phyloP scores from a whole-genome alignment of 2,888 invertebrate species.

The Andricus curvator region DNA sequence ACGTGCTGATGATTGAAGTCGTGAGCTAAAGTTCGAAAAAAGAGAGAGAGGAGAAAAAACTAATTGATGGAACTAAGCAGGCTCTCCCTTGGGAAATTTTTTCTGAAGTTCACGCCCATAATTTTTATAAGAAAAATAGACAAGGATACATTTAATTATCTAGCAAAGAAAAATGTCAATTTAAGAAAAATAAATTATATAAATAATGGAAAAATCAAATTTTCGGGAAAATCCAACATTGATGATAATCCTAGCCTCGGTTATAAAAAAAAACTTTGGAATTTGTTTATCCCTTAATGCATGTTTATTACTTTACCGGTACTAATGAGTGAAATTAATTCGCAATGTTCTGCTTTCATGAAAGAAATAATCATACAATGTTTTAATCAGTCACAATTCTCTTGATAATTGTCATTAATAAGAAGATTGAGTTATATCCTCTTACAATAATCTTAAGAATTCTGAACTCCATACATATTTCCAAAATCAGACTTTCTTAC shows the following conservation, averaged over 20 bases:
- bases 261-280: background rate
- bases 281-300: background rate
- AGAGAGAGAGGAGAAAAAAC: background rate
- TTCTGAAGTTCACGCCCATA: background rate
- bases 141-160: background rate
- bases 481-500: background rate
- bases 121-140: background rate
- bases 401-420: slow-evolving; percentile 10
- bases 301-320: background rate
- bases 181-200: background rate
- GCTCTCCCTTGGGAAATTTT: background rate
- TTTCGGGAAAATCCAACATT: background rate
- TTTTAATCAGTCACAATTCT: slow-evolving; percentile 22
- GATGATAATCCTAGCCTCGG: background rate
- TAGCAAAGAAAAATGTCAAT: background rate
- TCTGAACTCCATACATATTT: slow-evolving; percentile 5
- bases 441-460: slow-evolving; percentile 10
- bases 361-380: slow-evolving; percentile 27
- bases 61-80: slow-evolving; percentile 2
- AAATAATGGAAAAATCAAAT: no score
- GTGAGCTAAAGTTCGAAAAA: background rate
- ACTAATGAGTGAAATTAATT: background rate
- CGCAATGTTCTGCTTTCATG: slow-evolving; percentile 17
- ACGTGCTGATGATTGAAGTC: slow-evolving; percentile 29
- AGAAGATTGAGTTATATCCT: slow-evolving; percentile 5